Evolutionary conservation across 1,140 invertebrate genomes (phyloP).

Genomic region (Plectrocnemia conspersa): DNA sequence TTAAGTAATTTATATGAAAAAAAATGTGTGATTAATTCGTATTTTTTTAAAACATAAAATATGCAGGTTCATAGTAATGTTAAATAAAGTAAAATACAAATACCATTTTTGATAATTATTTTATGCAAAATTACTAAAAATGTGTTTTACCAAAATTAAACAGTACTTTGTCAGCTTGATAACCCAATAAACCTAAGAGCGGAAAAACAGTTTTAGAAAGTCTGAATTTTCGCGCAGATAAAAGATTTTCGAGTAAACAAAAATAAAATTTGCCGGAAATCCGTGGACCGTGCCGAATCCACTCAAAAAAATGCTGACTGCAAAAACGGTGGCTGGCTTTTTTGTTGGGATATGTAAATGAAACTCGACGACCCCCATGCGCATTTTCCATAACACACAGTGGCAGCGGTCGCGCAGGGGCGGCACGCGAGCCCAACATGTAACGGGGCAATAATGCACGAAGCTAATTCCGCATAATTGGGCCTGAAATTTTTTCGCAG

Average conservation of each 20-base stretch:
- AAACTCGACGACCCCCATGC: slow-evolving; percentile 15
- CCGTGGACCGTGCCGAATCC: slow-evolving; percentile 30
- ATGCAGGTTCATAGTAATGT: not conserved
- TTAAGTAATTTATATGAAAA: too few relatives aligned
- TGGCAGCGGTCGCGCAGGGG: slow-evolving; percentile 17
- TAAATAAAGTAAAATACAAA: not conserved
- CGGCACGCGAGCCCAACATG: slow-evolving; percentile 1
- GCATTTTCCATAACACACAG: slow-evolving; percentile 12
- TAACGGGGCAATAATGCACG: not conserved
- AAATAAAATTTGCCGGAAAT: slow-evolving; percentile 21
- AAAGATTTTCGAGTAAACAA: too few relatives aligned
- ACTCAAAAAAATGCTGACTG: slow-evolving; percentile 44
- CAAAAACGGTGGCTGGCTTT: slow-evolving; percentile 36
- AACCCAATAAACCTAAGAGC: not conserved
- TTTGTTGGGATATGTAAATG: slow-evolving; percentile 45
- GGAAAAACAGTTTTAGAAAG: too few relatives aligned
- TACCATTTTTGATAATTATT: not conserved
- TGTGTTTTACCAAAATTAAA: too few relatives aligned
- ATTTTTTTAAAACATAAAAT: not conserved
- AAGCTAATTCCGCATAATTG: not conserved
- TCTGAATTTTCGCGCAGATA: not conserved
- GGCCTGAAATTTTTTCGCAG: not conserved
- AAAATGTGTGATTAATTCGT: not conserved
- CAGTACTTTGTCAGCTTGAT: not conserved
- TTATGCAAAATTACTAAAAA: not conserved